Percentiles rank a stretch among this genome's conserved stretches.
Evolutionary conservation across 1,140 invertebrate species (phyloP).

Genomic region (Ganaspis sp.): DNA sequence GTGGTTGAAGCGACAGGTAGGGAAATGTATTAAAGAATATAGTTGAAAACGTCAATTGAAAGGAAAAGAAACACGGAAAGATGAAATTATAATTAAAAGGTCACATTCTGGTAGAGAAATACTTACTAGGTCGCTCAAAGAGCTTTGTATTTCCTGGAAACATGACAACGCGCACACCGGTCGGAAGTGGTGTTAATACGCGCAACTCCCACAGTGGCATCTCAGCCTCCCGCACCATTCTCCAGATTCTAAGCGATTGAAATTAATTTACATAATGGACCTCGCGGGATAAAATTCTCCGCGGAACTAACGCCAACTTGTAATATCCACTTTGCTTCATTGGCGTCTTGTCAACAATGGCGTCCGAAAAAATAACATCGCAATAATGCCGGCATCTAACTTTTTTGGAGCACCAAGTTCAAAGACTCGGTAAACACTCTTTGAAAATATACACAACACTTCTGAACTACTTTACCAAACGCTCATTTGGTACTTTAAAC

Average conservation of each 20-base stretch:
- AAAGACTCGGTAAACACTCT: neutral
- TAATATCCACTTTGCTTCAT: constrained; percentile 3
- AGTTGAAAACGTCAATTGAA: neutral
- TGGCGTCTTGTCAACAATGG: constrained; percentile 28
- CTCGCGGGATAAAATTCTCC: neutral
- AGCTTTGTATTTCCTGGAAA: neutral
- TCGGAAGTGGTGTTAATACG: constrained; percentile 60
- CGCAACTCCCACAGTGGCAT: constrained; percentile 56
- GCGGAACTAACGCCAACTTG: neutral
- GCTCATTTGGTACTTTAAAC: neutral
- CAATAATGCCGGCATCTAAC: constrained; percentile 17
- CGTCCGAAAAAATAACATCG: neutral
- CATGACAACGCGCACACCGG: constrained; percentile 50
- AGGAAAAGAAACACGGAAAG: neutral
- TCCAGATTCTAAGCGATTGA: constrained; percentile 37
- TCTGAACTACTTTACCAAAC: neutral
- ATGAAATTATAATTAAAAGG: neutral
- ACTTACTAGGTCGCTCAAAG: neutral
- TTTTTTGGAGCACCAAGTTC: neutral
- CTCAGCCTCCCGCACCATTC: constrained; percentile 42
- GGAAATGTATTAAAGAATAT: constrained; percentile 26
- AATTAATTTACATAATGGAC: constrained; percentile 62
- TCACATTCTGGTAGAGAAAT: neutral
- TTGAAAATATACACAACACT: neutral
- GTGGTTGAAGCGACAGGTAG: constrained; percentile 48